These are phyloP conservation scores for Eristalinus sepulchralis DNA, from an alignment of 2,888 invertebrate species.

Conservation along the genomic window DNA sequence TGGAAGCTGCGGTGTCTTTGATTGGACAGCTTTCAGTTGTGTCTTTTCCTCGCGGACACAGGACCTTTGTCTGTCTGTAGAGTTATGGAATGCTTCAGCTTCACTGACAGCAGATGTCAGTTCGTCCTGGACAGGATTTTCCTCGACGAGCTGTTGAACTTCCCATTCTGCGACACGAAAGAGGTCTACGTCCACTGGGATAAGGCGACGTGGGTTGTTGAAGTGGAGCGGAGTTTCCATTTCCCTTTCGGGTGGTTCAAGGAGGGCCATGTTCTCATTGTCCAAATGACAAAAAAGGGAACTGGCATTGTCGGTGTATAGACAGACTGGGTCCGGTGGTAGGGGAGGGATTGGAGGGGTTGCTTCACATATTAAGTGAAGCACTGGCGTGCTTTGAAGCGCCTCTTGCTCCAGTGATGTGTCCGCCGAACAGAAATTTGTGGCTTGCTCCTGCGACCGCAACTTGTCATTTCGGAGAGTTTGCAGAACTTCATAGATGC, in stretches of 20 bases:
- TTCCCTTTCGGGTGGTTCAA: constrained; percentile 55
- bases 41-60: no score
- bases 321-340: neutral
- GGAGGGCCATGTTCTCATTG: neutral
- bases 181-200: constrained; percentile 52
- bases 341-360: no score
- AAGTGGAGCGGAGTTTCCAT: neutral
- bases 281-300: neutral
- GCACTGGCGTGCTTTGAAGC: no score
- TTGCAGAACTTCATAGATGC: constrained; percentile 39
- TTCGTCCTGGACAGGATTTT: neutral
- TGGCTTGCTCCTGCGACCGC: no score
- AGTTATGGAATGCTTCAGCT: neutral
- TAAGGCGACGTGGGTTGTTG: constrained; percentile 3
- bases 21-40: no score
- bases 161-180: constrained; percentile 25
- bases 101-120: neutral
- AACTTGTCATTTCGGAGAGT: constrained; percentile 15
- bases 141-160: neutral
- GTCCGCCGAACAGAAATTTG: neutral
- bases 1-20: neutral
- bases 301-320: neutral
- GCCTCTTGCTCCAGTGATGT: no score
- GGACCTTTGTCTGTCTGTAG: no score
- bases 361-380: no score